Conservation (phyloP, 2,113 vertebrate genomes). For the Planiliza haematocheilus region DNA sequence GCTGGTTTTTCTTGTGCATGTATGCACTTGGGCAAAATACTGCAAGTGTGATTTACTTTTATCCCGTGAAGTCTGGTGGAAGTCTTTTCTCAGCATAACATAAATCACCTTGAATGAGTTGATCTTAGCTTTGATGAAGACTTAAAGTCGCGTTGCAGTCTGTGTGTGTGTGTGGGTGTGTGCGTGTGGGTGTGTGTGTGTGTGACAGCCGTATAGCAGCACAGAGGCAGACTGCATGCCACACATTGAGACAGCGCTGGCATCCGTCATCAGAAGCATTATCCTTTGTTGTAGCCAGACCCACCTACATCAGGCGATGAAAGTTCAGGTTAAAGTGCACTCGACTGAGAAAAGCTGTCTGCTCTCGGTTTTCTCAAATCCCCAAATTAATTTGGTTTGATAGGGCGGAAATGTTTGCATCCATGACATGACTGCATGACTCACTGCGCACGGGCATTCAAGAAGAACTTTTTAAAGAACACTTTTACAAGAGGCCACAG, state of each 20-base stretch:
- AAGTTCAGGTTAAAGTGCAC: constrained; percentile 87
- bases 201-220: constrained; percentile 30
- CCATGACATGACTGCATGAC: constrained; percentile 55
- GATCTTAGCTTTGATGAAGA: constrained; percentile 73
- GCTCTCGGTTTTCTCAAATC: constrained; percentile 75
- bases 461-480: background rate
- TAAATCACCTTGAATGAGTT: constrained; percentile 67
- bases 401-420: constrained; percentile 71
- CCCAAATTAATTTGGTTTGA: constrained; percentile 76
- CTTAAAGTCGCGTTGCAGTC: constrained; percentile 56
- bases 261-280: constrained; percentile 86
- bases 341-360: constrained; percentile 66
- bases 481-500: background rate
- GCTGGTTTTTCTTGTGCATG: constrained; percentile 12
- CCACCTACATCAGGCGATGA: constrained; percentile 86
- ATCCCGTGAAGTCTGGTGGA: constrained; percentile 31
- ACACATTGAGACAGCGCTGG: constrained; percentile 73
- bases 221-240: constrained; percentile 75
- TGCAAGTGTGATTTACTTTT: constrained; percentile 41
- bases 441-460: constrained; percentile 40
- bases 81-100: constrained; percentile 59
- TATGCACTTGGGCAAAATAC: constrained; percentile 13
- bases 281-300: constrained; percentile 85
- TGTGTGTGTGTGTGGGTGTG: constrained; percentile 40
- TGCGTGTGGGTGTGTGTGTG: constrained; percentile 32